Base-by-base conservation (phyloP, 2,797 vertebrate species). In the Chaetophractus vellerosus region DNA sequence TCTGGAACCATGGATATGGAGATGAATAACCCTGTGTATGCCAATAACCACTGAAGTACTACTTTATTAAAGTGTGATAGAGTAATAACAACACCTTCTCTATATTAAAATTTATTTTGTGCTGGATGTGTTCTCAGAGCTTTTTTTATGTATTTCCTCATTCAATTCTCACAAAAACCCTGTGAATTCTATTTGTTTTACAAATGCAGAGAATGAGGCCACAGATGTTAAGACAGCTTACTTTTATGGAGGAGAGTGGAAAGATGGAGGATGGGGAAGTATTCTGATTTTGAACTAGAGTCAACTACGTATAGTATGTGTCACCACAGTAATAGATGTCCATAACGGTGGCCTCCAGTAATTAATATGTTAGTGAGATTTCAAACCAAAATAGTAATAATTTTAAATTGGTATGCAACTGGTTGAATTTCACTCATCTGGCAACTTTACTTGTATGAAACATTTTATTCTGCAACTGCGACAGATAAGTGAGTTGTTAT, bases 371-470 rank as follows among this genome's bases (percentile, higher is more conserved):
- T 75, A 92, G n/a, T 64, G 41, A 93, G 33, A 83, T 63, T 93
- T 88, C 26, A 85, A 79, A 85, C 71, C 12, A 94, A 71, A 95
- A 64, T 72, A 90, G 36, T 79, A 90, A 66, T 89, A 45, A 85
- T 85, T 95, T 74, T 78, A 94, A 92, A 88, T 63, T 81, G 79
- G 55, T 52, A 0, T 85, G 24, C 69, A 50, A 90, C 4, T 68
- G 52, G 18, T 24, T 45, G 76, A 61, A 80, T 15, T 78, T 74
- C 26, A 96, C 79, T 69, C 18, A 88, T 48, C n/a, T 74, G 48
- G 28, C 57, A 94, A 38, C 24, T 68, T 88, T 21, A 71, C 18
- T 81, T 92, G 63, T 31, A 10, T 79, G 68, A 90, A 88, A 59
- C 87, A 75, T 74, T 94, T 96, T 69, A 69, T 63, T 91, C 72